Evolutionary conservation across 2,113 vertebrate species (phyloP).

Genomic region (Clarias magur): DNA sequence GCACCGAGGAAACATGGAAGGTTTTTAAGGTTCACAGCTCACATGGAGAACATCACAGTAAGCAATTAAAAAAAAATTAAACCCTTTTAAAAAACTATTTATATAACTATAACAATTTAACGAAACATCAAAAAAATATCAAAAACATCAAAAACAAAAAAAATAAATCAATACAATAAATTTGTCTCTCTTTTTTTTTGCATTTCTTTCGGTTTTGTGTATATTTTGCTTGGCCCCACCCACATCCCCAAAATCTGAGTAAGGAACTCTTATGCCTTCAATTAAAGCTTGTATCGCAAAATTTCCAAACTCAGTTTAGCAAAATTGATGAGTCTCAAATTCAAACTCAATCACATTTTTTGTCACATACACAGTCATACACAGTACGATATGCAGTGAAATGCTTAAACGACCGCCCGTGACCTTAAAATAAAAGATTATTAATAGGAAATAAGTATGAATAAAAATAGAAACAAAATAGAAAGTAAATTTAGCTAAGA

Average conservation of each 20-base stretch:
- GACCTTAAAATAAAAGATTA: too few species aligned
- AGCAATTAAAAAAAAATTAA: neutral
- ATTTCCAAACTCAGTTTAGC: neutral
- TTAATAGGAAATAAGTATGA: too few species aligned
- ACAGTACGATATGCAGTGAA: too few species aligned
- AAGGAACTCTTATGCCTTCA: neutral
- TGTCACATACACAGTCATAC: too few species aligned
- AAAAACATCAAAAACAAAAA: neutral
- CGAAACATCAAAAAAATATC: too few species aligned
- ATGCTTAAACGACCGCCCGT: too few species aligned
- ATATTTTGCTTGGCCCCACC: neutral
- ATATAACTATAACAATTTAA: too few species aligned
- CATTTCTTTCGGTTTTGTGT: neutral
- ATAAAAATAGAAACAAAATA: too few species aligned
- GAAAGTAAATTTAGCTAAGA: too few species aligned
- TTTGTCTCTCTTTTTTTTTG: neutral
- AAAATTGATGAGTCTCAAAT: neutral
- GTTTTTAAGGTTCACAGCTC: neutral
- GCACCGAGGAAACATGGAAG: neutral
- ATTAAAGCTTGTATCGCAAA: neutral
- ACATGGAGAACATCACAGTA: neutral
- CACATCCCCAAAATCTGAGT: neutral
- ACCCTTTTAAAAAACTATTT: too few species aligned
- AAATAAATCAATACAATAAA: neutral
- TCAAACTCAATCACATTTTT: too few species aligned